These are phyloP conservation scores for Patella caerulea DNA, from an alignment of 2,888 invertebrate species.

Conservation along the genomic window DNA sequence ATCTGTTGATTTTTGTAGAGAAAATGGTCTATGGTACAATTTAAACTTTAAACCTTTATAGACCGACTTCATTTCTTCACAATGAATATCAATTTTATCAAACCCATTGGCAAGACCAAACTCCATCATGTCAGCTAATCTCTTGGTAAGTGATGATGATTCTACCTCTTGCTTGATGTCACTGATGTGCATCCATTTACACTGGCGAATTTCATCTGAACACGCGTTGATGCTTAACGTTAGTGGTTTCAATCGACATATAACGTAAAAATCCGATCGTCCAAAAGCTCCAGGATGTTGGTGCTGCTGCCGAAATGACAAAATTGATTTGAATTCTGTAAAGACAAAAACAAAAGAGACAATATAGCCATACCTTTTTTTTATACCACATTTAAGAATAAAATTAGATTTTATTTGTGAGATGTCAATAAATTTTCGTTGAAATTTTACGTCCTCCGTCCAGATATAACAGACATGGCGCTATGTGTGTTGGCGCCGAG, in stretches of 20 bases:
- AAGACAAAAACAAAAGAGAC: constrained; percentile 14
- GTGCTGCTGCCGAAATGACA: constrained; percentile 68
- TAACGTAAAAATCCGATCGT: constrained; percentile 66
- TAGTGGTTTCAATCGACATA: constrained; percentile 64
- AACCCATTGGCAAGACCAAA: constrained; percentile 60
- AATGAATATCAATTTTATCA: constrained; percentile 52
- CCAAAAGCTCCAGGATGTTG: constrained; percentile 66
- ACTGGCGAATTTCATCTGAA: constrained; percentile 57
- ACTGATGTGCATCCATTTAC: constrained; percentile 63
- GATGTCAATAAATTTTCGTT: no score
- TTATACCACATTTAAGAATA: no score
- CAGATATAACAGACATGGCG: no score
- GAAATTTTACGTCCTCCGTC: no score
- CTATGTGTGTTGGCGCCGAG: no score
- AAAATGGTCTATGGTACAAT: constrained; percentile 47
- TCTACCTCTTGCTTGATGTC: constrained; percentile 44
- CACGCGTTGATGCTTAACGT: constrained; percentile 62
- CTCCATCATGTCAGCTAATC: constrained; percentile 46
- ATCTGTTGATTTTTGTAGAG: no score
- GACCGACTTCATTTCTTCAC: constrained; percentile 56
- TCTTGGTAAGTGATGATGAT: constrained; percentile 53
- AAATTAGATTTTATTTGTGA: no score
- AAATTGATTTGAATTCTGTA: constrained; percentile 65
- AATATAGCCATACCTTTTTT: no score
- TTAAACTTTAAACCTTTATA: constrained; percentile 59